A percentile compares a stretch with the other conserved stretches of the same genome.
Evolutionary conservation across 2,888 invertebrate species (phyloP).

Genomic region (Brachypalpus laphriformis): DNA sequence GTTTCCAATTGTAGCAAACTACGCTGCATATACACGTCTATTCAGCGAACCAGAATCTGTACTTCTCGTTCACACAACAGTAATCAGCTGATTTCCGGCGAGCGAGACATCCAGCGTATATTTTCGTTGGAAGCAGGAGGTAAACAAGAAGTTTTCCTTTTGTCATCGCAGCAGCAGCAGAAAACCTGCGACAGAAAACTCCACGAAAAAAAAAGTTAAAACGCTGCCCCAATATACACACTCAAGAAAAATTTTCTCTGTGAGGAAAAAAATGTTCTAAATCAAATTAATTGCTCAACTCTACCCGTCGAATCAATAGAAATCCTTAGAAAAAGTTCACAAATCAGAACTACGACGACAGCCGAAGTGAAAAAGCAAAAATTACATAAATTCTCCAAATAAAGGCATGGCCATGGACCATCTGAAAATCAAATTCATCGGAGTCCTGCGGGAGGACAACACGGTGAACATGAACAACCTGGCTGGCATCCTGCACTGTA

Average conservation of each 20-base stretch:
- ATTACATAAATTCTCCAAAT: conserved; percentile 70
- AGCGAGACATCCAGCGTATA: conserved; percentile 62
- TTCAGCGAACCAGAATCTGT: conserved; percentile 47
- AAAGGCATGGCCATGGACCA: conserved; percentile 79
- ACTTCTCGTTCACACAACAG: conserved; percentile 64
- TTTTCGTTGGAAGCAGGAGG: conserved; percentile 73
- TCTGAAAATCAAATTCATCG: conserved; percentile 81
- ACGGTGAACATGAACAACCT: conserved; percentile 78
- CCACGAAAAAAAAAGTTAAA: conserved; percentile 53
- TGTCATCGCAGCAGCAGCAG: conserved; percentile 63
- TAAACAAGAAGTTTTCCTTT: conserved; percentile 74
- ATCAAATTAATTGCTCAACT: conserved; percentile 40
- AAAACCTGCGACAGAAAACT: conserved; percentile 67
- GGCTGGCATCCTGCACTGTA: conserved; percentile 80
- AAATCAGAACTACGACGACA: conserved; percentile 38
- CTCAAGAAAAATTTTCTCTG: conserved; percentile 28
- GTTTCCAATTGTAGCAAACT: conserved; percentile 42
- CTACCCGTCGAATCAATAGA: conserved; percentile 12
- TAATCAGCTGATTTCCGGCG: conserved; percentile 74
- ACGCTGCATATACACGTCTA: conserved; percentile 45
- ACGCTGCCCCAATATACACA: conserved; percentile 53
- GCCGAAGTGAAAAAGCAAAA: conserved; percentile 20
- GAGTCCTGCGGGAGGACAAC: conserved; percentile 79
- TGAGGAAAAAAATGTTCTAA: conserved; percentile 64
- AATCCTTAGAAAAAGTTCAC: conserved; percentile 17